Evolutionary conservation across 2,888 invertebrate genomes (phyloP), one percentile per base, ranked within the genome.

Genomic region (Protodeltote pygarga): DNA sequence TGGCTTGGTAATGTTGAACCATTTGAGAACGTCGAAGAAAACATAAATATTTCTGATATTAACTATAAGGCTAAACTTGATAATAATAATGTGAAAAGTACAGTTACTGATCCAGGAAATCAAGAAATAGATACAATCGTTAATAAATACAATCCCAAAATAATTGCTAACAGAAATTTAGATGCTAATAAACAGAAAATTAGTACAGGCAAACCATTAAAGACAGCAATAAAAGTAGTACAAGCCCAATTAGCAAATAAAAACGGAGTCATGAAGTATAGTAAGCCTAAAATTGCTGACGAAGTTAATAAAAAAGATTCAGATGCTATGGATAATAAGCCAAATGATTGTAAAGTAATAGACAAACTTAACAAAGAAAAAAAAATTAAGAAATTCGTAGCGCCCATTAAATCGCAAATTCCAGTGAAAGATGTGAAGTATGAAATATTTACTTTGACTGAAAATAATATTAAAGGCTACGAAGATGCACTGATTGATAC

Each of bases 211-310:
- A 65, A 48, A 39, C 19, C 24, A 2, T 53, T 60, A 15, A 61
- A 54, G 20, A 63, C 45, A 28, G 20, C 23, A 1, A 80, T 78
- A 31, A 87, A 79, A 65, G 64, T 73, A 3, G 51, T 89, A 9
- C 91, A 91, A 75, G 65, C 90, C 2, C 77, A 77, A 53, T 60
- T 91, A 34, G 73, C 79, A 1, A 89, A 91, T 44, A 87, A 83
- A 70, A 80, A 73, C 46, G 90, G 90, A 1, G 54, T 83, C 15
- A 89, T 91, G 89, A 91, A 90, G 61, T 91, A 74, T 50, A 55
- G 60, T 13, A 87, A 81, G 48, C 86, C 88, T 3, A 71, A 73
- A 60, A 20, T 45, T 19, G 37, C 35, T 19, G 29, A 3, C 13
- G 9, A 20, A 11, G 27, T 34, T n/a, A 10, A 8, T 6, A 34